phyloP scores from a whole-genome alignment of 2,797 vertebrate species.

The Enteromius trimaculatus region DNA sequence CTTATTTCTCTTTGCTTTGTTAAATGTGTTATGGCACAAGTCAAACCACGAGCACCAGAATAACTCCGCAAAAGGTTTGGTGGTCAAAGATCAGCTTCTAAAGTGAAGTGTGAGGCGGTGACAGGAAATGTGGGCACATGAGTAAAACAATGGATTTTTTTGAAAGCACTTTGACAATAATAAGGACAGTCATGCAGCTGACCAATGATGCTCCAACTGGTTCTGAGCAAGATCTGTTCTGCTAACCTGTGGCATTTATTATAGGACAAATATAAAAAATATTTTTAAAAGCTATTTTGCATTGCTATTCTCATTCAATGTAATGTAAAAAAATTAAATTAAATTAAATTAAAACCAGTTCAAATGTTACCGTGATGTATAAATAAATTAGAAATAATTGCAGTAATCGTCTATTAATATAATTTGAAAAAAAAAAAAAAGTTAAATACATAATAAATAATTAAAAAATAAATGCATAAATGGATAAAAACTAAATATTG shows the following conservation, averaged over 20 bases:
- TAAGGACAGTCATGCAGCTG: neutral
- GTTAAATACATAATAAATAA: no score
- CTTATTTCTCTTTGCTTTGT: neutral
- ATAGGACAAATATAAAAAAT: neutral
- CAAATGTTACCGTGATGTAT: no score
- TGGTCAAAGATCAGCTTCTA: neutral
- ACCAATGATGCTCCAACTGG: neutral
- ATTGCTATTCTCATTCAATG: no score
- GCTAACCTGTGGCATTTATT: neutral
- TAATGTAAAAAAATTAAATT: no score
- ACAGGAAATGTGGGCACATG: conserved; percentile 1
- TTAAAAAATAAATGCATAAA: no score
- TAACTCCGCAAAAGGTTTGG: neutral
- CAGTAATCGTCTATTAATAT: no score
- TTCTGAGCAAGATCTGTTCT: neutral
- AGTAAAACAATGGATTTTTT: neutral
- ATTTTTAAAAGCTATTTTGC: no score
- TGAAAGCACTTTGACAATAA: conserved; percentile 4
- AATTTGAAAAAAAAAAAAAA: no score
- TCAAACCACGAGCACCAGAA: neutral
- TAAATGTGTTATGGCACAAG: neutral
- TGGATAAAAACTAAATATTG: no score
- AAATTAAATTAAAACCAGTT: no score
- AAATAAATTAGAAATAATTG: no score
- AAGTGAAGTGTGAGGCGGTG: neutral